Evolutionary conservation across 2,888 invertebrate genomes (phyloP).

Genomic region (Lacanobia wlatinum): DNA sequence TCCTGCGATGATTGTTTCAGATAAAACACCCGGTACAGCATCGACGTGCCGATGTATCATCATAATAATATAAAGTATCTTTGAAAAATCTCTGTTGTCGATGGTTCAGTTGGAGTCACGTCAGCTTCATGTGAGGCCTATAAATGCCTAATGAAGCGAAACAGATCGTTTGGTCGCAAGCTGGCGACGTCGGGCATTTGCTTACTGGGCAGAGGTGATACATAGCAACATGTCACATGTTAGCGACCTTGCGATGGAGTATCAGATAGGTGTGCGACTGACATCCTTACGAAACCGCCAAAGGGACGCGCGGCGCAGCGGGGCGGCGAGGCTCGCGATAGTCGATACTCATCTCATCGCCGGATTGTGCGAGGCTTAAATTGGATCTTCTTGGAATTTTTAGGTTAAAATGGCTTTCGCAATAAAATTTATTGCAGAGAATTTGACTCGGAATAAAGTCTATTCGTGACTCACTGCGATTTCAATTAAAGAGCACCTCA

Average conservation of each 20-base stretch:
- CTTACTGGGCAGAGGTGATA: slow-evolving; percentile 65
- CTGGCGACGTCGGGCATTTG: slow-evolving; percentile 50
- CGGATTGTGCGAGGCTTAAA: slow-evolving; percentile 86
- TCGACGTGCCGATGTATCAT: slow-evolving; percentile 69
- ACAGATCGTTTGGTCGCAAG: slow-evolving; percentile 71
- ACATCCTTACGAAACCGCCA: slow-evolving; percentile 36
- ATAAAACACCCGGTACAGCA: slow-evolving; percentile 74
- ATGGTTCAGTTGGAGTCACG: slow-evolving; percentile 68
- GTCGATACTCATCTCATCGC: slow-evolving; percentile 83
- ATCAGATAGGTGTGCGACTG: slow-evolving; percentile 57
- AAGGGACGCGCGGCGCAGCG: slow-evolving; percentile 51
- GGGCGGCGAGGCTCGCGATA: slow-evolving; percentile 74
- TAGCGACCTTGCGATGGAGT: slow-evolving; percentile 54
- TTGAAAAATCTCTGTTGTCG: slow-evolving; percentile 69
- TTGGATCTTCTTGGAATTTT: slow-evolving; percentile 87
- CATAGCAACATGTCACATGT: slow-evolving; percentile 63
- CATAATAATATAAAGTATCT: slow-evolving; percentile 64
- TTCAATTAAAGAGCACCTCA: slow-evolving; percentile 83
- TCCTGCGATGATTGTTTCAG: slow-evolving; percentile 80
- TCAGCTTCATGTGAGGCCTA: slow-evolving; percentile 70
- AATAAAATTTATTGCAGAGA: slow-evolving; percentile 86
- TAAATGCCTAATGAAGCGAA: slow-evolving; percentile 82
- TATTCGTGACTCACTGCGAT: slow-evolving; percentile 81
- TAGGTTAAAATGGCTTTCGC: slow-evolving; percentile 84
- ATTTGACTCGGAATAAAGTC: slow-evolving; percentile 83